Evolutionary conservation across 2,113 vertebrate species (phyloP).

Genomic region (Morone chrysops): DNA sequence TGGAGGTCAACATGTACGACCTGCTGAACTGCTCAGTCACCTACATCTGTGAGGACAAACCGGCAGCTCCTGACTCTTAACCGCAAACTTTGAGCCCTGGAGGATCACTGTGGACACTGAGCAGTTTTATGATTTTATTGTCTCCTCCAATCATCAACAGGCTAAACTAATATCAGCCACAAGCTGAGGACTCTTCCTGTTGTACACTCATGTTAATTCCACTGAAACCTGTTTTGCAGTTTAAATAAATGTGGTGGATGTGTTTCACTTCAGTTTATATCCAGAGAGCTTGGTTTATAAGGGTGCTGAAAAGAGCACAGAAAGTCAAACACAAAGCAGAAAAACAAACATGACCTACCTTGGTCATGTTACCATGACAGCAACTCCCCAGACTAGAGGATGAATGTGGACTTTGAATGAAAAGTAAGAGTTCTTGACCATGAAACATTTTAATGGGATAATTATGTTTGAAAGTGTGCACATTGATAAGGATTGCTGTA

Average conservation of each 20-base stretch:
- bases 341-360: not conserved
- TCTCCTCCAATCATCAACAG: not conserved
- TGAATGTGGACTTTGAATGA: not conserved
- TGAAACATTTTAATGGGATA: not conserved
- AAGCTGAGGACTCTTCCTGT: not conserved
- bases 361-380: no score
- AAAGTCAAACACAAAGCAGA: not conserved
- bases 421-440: not conserved
- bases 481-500: no score
- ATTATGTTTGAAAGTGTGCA: not conserved
- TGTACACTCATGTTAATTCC: not conserved
- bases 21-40: constrained; percentile 87
- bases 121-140: not conserved
- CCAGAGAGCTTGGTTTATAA: not conserved
- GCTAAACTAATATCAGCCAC: not conserved
- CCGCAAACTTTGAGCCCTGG: not conserved
- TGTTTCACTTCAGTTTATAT: not conserved
- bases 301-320: not conserved
- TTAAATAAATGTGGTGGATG: constrained; percentile 4
- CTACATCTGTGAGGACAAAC: constrained; percentile 87
- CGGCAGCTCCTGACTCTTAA: constrained; percentile 26
- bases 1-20: constrained; percentile 89
- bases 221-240: not conserved
- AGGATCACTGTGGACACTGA: not conserved
- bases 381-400: no score